Conservation (phyloP, 2,797 vertebrate genomes). For the Aeoliscus strigatus region DNA sequence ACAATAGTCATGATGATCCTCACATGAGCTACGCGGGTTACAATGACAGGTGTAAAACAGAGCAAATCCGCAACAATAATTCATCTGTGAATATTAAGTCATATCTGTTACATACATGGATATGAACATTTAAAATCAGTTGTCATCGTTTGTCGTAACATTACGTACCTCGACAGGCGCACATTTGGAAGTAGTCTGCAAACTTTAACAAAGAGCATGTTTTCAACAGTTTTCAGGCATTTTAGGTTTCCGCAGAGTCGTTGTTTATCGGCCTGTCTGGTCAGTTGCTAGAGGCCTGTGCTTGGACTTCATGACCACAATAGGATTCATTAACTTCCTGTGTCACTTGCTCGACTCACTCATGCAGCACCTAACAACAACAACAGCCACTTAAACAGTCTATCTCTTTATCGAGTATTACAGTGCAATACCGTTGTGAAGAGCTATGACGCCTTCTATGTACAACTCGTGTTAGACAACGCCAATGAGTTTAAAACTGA, state of each 20-base stretch:
- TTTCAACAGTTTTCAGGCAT: conserved; percentile 8
- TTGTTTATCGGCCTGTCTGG: neutral
- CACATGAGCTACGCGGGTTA: conserved; percentile 58
- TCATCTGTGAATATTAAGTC: too few relatives aligned
- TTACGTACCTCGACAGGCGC: conserved; percentile 40
- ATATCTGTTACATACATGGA: too few relatives aligned
- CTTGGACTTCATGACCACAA: conserved; percentile 13
- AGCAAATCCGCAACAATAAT: conserved; percentile 1
- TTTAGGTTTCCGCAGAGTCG: conserved; percentile 1
- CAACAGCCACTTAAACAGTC: too few relatives aligned
- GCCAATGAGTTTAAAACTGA: neutral
- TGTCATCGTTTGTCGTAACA: too few relatives aligned
- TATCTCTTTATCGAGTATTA: neutral
- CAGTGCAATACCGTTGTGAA: too few relatives aligned
- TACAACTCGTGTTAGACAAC: accelerated
- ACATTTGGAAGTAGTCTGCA: conserved; percentile 29
- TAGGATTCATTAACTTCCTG: conserved; percentile 37
- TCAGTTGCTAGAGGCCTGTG: neutral
- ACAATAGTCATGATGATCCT: conserved; percentile 66
- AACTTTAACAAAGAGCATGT: conserved; percentile 34
- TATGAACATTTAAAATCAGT: too few relatives aligned
- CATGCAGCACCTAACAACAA: too few relatives aligned
- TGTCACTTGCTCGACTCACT: conserved; percentile 14
- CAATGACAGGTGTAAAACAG: conserved; percentile 22
- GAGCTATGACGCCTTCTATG: too few relatives aligned